Base-by-base conservation (phyloP, 2,797 vertebrate genomes). In the Momotus momota region DNA sequence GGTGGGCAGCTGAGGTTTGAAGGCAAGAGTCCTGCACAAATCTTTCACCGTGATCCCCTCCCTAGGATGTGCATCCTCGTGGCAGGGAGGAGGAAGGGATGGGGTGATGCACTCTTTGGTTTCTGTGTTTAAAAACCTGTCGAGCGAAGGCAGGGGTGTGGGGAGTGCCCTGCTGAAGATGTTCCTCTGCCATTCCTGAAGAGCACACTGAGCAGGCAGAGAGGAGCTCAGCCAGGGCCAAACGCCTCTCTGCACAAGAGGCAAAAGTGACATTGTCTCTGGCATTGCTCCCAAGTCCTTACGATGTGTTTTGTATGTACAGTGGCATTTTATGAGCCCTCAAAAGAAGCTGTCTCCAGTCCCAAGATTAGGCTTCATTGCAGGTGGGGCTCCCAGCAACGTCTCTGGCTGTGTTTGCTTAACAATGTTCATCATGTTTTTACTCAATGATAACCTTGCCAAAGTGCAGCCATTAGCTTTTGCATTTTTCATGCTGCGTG, bases 41-140 rank as follows among this genome's bases (percentile, higher is more conserved):
- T 19, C 14, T 33, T 31, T 35, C 27, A 2, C 26, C 0, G 7
- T 26, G 2, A n/a, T 10, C 38, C 41, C 29, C 40, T 33, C 1
- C 1, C 43, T 64, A 29, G 58, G 57, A 21, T 1, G 0, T 1
- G 20, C 21, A 43, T 72, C 80, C 73, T 58, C 6, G 0, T 0
- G 1, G 46, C 8, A 2, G 25, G 38, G 54, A 60, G 74, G 48
- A 69, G 45, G 33, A 52, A 74, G 38, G 29, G 33, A 14, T 0
- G 5, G 20, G 12, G 19, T 3, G 66, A 78, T 7, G 29, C 5
- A 4, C 25, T 62, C 33, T 33, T 43, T 20, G 29, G 15, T 55
- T 57, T 64, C 80, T 41, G 1, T 29, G 10, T 67, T 82, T 38
- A 69, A 81, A 77, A 26, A 45, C 21, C 55, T 2, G 0, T 5